phyloP scores from a whole-genome alignment of 2,113 vertebrate species.

The Hippocampus guttulatus region DNA sequence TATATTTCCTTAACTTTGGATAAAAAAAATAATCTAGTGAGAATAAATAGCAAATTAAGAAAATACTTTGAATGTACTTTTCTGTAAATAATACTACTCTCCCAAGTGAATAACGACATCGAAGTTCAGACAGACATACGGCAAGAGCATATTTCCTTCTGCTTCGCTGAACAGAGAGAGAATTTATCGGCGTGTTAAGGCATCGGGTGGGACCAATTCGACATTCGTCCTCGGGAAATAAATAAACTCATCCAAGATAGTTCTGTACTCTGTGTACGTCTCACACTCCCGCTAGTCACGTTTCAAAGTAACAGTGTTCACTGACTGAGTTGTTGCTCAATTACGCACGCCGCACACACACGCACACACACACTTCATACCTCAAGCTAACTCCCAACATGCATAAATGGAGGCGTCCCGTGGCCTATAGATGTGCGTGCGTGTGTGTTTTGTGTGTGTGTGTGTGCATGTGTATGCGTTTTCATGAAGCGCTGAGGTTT shows the following conservation, averaged over 20 bases:
- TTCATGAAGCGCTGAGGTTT: slow-evolving; percentile 18
- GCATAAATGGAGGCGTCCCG: slow-evolving; percentile 49
- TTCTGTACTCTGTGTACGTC: slow-evolving; percentile 61
- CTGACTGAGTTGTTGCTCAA: slow-evolving; percentile 43
- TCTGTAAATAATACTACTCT: slow-evolving; percentile 49
- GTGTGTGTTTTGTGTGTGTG: slow-evolving; percentile 8
- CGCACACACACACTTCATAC: slow-evolving; percentile 21
- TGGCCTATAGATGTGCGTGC: slow-evolving; percentile 22
- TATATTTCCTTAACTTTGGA: slow-evolving; percentile 45
- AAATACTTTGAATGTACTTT: slow-evolving; percentile 64
- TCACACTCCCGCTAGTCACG: slow-evolving; percentile 51
- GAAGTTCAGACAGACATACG: slow-evolving; percentile 50
- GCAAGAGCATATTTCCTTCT: slow-evolving; percentile 55
- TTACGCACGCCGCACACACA: slow-evolving; percentile 35
- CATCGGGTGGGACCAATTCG: slow-evolving; percentile 70
- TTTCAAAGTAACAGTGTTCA: slow-evolving; percentile 43
- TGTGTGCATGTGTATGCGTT: slow-evolving; percentile 4
- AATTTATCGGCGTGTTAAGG: slow-evolving; percentile 76
- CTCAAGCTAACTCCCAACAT: slow-evolving; percentile 36
- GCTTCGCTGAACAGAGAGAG: slow-evolving; percentile 59
- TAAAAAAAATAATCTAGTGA: slow-evolving; percentile 56
- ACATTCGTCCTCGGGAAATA: slow-evolving; percentile 78
- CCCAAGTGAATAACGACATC: slow-evolving; percentile 61
- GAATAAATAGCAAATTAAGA: slow-evolving; percentile 65
- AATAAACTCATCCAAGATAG: slow-evolving; percentile 67